Evolutionary conservation across 2,113 vertebrate species (phyloP), one percentile per base, ranked within the genome.

Genomic region (Xiphophorus maculatus): DNA sequence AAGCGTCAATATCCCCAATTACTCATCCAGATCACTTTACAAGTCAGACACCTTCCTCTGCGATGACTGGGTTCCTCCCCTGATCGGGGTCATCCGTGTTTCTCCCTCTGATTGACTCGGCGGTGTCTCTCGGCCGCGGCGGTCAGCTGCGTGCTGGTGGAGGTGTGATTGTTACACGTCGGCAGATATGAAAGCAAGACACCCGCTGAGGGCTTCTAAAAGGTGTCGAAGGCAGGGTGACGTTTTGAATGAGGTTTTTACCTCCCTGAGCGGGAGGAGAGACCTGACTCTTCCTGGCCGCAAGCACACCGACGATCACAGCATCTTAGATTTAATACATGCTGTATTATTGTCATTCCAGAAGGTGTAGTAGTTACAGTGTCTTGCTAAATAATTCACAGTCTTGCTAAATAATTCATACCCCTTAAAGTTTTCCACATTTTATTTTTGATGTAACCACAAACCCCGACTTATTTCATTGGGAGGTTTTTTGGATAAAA

Each of bases 101-200:
- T 94, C 94, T 92, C 91, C 81, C 81, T 83, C 93, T 83, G 93
- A 93, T 91, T 94, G 90, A 88, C 91, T 66, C 84, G 83, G 66
- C 88, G 71, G 80, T 78, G 91, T 92, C 92, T 95, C 72, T 88
- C 91, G 69, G 91, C 86, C 0, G 83, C 79, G 19, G 62, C 42
- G 22, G 5, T 60, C 80, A 71, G 54, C 84, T 81, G 44, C 71
- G 74, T 65, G 74, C 6, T 4, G 68, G 76, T 77, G 88, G 82
- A 86, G 77, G 83, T 88, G 90, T 85, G 82, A 88, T 88, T 88
- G 87, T 85, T 66, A 79, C 85, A 89, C 80, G 86, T 89, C 83
- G 82, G 80, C 77, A 83, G 87, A 90, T 89, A 79, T 82, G 87
- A 90, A 83, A 89, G 79, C 84, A 76, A 86, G 76, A 74, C 80